Evolutionary conservation across 2,113 vertebrate species (phyloP), one percentile per base, ranked within the genome.

Genomic region (Ia io): DNA sequence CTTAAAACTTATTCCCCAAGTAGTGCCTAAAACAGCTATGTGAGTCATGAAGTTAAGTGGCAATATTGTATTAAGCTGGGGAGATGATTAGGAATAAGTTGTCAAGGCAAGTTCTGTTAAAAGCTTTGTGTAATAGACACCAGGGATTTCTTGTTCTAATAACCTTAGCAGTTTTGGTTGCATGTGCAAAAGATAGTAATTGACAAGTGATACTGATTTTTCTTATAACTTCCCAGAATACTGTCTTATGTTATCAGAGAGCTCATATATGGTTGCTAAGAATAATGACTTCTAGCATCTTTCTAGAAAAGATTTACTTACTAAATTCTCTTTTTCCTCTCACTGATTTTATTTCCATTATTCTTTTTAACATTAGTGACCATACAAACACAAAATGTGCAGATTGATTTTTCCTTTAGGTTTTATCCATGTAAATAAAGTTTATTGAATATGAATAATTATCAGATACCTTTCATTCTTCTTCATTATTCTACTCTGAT

Each of bases 251-350:
- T 44, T 69, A 77, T 22, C 47, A 67, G 10, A 84, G 80, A 87
- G 20, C 20, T 47, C 49, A 42, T 1, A 40, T 28, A 25, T 70
- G 47, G 77, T 84, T 93, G 74, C 49, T 86, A 76, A 5, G 8
- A 93, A 88, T 92, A 94, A 80, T 78, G 74, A 93, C 25, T 82
- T 63, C 32, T 56, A 37, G 44, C 12, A 53, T 84, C 63, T 94
- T 91, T 88, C 42, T 88, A 90, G 67, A 92, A 90, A 90, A 51
- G 5, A 23, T 86, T 86, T 63, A 59, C 49, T 53, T 16, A 73
- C 16, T 73, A n/a, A 51, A 63, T 82, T 80, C 12, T 59, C 49
- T 22, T 61, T 61, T 61, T 12, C 10, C 59, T 18, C 12, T 37
- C 17, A 4, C 82, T 9, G 47, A 35, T 59, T 96, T 91, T 95